These are phyloP conservation scores for Oreotrochilus melanogaster DNA, from an alignment of 2,113 vertebrate species.

Conservation along the genomic window DNA sequence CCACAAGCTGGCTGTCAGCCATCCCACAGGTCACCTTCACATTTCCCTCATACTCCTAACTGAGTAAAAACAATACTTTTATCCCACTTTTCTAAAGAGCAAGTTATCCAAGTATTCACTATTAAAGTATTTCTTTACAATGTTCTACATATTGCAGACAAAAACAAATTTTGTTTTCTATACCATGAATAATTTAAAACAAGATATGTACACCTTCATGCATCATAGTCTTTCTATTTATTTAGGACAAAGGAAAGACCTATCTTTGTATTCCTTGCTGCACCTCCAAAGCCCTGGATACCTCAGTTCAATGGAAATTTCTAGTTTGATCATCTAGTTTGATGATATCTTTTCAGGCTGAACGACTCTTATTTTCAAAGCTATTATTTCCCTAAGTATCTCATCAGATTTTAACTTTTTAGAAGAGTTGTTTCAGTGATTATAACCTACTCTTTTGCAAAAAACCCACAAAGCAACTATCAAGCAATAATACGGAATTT, in stretches of 20 bases:
- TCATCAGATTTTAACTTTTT: neutral
- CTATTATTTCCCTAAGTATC: neutral
- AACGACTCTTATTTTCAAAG: neutral
- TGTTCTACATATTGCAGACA: neutral
- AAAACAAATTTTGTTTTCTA: neutral
- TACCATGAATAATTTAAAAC: neutral
- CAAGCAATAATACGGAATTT: neutral
- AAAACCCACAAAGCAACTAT: neutral
- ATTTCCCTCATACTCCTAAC: neutral
- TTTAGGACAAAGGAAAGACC: neutral
- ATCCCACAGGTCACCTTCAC: neutral
- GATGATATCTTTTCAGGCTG: neutral
- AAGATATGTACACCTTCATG: neutral
- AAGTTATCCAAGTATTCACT: neutral
- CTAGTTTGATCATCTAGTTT: no score
- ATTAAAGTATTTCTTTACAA: neutral
- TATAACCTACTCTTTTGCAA: neutral
- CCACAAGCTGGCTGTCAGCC: constrained; percentile 4
- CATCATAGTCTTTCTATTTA: neutral
- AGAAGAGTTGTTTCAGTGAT: neutral
- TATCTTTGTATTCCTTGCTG: neutral
- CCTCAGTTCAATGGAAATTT: neutral
- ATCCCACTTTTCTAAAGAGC: neutral
- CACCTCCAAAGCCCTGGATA: neutral
- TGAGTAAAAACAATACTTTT: neutral